These are phyloP conservation scores for Latrodectus hesperus DNA, from an alignment of 2,888 invertebrate species.

Conservation along the genomic window DNA sequence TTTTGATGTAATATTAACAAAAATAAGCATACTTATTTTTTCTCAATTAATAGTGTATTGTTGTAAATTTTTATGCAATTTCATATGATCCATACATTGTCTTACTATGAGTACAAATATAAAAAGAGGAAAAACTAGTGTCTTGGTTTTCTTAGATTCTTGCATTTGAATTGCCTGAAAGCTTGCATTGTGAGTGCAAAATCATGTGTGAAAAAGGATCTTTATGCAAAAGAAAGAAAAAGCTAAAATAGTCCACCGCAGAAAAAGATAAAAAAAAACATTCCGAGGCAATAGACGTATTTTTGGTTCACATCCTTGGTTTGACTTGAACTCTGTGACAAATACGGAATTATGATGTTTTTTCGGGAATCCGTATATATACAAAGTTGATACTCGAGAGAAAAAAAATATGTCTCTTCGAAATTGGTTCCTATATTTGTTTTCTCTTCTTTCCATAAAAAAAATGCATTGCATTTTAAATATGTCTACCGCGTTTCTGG, in stretches of 20 bases:
- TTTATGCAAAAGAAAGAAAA: constrained; percentile 43
- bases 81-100: no score
- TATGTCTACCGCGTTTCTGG: no score
- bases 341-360: constrained; percentile 47
- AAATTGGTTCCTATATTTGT: constrained; percentile 9
- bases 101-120: no score
- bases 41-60: no score
- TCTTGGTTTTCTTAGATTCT: constrained; percentile 49
- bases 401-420: constrained; percentile 27
- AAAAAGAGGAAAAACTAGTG: constrained; percentile 42
- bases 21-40: no score
- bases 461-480: no score
- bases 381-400: constrained; percentile 30
- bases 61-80: no score
- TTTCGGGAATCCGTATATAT: constrained; percentile 23
- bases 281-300: constrained; percentile 51
- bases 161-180: constrained; percentile 36
- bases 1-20: no score
- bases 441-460: no score
- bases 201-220: constrained; percentile 66
- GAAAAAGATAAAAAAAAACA: constrained; percentile 17
- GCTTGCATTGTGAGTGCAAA: constrained; percentile 67
- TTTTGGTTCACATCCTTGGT: constrained; percentile 43
- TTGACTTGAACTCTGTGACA: constrained; percentile 24
- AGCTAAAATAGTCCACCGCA: constrained; percentile 9